Evolutionary conservation across 2,113 vertebrate genomes (phyloP).

Genomic region (Clarias batrachus): DNA sequence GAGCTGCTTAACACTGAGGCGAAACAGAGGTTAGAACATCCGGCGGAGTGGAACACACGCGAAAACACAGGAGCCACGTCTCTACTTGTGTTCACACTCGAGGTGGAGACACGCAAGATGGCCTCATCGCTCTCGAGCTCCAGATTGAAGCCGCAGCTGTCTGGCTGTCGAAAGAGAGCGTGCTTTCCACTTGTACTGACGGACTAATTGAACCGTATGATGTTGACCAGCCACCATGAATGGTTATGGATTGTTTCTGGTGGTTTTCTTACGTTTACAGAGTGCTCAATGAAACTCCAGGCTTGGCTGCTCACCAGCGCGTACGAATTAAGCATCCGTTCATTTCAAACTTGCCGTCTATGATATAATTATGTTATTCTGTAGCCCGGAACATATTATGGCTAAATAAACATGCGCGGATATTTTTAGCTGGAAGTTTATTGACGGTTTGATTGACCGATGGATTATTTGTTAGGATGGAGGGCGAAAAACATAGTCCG

Average conservation of each 20-base stretch:
- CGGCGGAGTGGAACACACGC: slow-evolving; percentile 26
- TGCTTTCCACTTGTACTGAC: slow-evolving; percentile 32
- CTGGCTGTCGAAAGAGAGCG: slow-evolving; percentile 17
- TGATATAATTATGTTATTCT: slow-evolving; percentile 41
- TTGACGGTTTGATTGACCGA: slow-evolving; percentile 45
- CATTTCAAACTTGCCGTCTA: slow-evolving; percentile 36
- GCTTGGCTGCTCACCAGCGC: slow-evolving; percentile 24
- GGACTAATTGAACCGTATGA: slow-evolving; percentile 37
- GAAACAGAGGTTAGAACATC: slow-evolving; percentile 15
- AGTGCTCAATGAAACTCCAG: slow-evolving; percentile 39
- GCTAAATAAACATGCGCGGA: slow-evolving; percentile 16
- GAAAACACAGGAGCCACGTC: slow-evolving; percentile 30
- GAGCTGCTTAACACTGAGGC: slow-evolving; percentile 6
- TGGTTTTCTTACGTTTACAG: slow-evolving; percentile 32
- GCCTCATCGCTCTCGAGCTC: slow-evolving; percentile 26
- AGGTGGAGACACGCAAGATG: slow-evolving; percentile 37
- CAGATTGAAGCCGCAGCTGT: slow-evolving; percentile 17
- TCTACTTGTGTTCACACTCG: not conserved
- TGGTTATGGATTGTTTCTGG: slow-evolving; percentile 39
- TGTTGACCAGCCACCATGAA: slow-evolving; percentile 33
- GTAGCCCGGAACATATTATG: slow-evolving; percentile 33
- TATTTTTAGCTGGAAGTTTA: slow-evolving; percentile 28
- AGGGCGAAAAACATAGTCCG: slow-evolving; percentile 16
- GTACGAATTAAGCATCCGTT: slow-evolving; percentile 51
- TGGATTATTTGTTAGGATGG: slow-evolving; percentile 44